phyloP scores from a whole-genome alignment of 2,113 vertebrate species.

The Tupaia tana region DNA sequence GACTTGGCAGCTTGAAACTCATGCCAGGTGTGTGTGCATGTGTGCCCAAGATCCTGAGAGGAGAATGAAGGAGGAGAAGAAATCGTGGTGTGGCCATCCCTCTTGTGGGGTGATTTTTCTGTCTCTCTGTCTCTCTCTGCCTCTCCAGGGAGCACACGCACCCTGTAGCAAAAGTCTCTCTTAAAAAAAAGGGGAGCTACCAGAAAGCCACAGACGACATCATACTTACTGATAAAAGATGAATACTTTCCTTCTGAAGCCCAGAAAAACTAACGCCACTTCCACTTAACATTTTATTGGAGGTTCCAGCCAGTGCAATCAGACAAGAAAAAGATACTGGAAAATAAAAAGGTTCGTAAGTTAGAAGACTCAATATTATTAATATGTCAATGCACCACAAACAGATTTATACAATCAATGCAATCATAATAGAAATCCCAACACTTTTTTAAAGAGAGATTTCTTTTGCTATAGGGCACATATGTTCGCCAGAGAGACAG shows the following conservation, averaged over 20 bases:
- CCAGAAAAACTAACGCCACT: neutral
- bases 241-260: neutral
- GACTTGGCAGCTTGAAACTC: too few species aligned
- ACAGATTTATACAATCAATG: neutral
- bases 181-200: neutral
- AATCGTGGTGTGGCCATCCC: too few species aligned
- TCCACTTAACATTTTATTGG: neutral
- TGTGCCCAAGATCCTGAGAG: too few species aligned
- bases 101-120: too few species aligned
- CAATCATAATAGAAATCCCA: neutral
- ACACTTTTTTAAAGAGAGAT: neutral
- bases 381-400: neutral
- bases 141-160: too few species aligned
- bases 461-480: too few species aligned
- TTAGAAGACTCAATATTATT: neutral
- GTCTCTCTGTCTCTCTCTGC: too few species aligned
- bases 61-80: too few species aligned
- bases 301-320: neutral
- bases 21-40: too few species aligned
- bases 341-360: neutral
- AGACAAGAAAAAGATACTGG: neutral
- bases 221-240: neutral
- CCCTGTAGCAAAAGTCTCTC: too few species aligned
- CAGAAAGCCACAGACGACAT: neutral
- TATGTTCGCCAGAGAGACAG: too few species aligned